Evolutionary conservation across 2,797 vertebrate species (phyloP), one percentile per base, ranked within the genome.

Genomic region (Meriones psammophilus): DNA sequence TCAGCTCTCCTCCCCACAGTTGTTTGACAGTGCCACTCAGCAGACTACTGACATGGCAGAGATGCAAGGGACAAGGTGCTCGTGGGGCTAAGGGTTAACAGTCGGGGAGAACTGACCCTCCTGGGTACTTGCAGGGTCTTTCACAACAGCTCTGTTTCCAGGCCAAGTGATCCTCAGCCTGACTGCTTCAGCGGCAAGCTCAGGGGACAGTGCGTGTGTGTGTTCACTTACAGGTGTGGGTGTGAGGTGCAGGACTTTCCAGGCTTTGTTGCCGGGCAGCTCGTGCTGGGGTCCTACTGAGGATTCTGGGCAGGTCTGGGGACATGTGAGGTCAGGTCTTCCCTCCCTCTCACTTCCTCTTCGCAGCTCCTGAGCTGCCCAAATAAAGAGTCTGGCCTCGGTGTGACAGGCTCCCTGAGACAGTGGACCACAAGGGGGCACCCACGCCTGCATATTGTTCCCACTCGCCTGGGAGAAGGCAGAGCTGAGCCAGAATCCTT

Each of bases 71-170:
- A 0, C 14, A 9, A 74, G 86, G 92, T 8, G 24, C 88, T 96
- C 97, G 94, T 81, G 95, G 88, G 94, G 89, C 22, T 71, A 94
- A 83, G 39, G 76, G n/a, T 92, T 96, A 96, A 94, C 85, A 3
- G 83, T 84, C 10, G 94, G n/a, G 84, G 94, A 96, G 89, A 73
- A 93, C 83, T 87, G 68, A 74, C 1, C 8, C 73, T 36, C 3
- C 5, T 3, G 28, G 39, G 24, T 17, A 46, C 4, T 26, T 68
- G 6, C 12, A 76, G 95, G 58, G 88, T 95, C 79, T 71, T 74
- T 62, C 64, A 76, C 50, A 8, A 20, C 33, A 92, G 81, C 73
- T 66, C 60, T 20, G 28, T 39, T 83, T 54, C 14, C 54, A 79
- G 68, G 85, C 17, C 64, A 36, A 86, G 17, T 50, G 73, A 50